Percentiles rank a stretch among this genome's conserved stretches.
phyloP scores from a whole-genome alignment of 1,140 invertebrate genomes.

The Zaprionus nigranus region DNA sequence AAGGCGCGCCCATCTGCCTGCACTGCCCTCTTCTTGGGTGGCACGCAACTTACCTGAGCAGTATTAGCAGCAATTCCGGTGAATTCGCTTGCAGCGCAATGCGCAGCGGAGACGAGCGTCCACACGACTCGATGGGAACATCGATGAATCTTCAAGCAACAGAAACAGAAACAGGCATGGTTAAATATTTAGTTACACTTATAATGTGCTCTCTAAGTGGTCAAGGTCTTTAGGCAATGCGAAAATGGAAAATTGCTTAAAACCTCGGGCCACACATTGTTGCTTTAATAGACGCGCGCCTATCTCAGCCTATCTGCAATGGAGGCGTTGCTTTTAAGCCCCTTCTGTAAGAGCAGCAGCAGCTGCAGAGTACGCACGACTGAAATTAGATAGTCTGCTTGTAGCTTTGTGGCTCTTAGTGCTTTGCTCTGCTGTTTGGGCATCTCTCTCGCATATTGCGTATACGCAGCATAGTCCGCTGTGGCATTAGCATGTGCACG shows the following conservation, averaged over 20 bases:
- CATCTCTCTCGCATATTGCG: slow-evolving; percentile 43
- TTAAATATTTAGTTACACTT: slow-evolving; percentile 26
- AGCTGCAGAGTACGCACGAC: background rate
- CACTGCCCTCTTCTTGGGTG: background rate
- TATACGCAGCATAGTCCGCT: slow-evolving; percentile 58
- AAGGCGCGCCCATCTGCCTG: background rate
- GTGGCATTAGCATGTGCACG: slow-evolving; percentile 65
- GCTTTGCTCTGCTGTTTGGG: slow-evolving; percentile 6
- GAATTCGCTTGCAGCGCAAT: slow-evolving; percentile 89
- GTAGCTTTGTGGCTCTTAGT: slow-evolving; percentile 42
- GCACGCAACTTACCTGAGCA: slow-evolving; percentile 86
- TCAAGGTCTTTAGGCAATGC: slow-evolving; percentile 16
- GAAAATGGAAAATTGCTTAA: slow-evolving; percentile 18
- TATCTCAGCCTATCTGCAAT: background rate
- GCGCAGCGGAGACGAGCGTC: slow-evolving; percentile 88
- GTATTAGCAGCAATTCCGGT: slow-evolving; percentile 89
- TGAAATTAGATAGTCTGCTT: slow-evolving; percentile 5
- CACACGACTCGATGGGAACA: slow-evolving; percentile 91
- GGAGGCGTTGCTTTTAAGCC: background rate
- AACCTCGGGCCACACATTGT: slow-evolving; percentile 50
- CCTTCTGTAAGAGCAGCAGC: background rate
- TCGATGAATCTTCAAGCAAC: slow-evolving; percentile 88
- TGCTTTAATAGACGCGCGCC: slow-evolving; percentile 49
- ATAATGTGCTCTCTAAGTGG: slow-evolving; percentile 19
- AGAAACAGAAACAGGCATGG: slow-evolving; percentile 21